A percentile compares a stretch with the other conserved stretches of the same genome.
phyloP scores from a whole-genome alignment of 2,888 invertebrate species.

The Perdita meconis region DNA sequence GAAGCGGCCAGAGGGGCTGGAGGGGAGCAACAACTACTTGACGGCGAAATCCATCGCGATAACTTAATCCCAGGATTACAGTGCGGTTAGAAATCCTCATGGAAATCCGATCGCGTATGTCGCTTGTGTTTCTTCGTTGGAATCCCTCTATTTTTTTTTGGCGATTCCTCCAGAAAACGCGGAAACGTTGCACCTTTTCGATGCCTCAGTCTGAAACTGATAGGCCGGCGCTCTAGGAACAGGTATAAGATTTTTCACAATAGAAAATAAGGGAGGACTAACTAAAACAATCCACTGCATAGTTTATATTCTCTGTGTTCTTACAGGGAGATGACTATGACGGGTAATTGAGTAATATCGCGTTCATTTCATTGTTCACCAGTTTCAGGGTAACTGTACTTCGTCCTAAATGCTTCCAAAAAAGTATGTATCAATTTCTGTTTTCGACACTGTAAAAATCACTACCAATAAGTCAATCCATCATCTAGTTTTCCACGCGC shows the following conservation, averaged over 20 bases:
- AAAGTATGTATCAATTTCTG: too few species aligned
- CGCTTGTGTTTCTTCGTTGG: slow-evolving; percentile 28
- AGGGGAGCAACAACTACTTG: slow-evolving; percentile 72
- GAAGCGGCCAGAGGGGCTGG: slow-evolving; percentile 22
- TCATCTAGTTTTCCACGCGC: background rate
- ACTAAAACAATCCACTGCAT: too few species aligned
- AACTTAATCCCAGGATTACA: slow-evolving; percentile 77
- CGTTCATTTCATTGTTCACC: too few species aligned
- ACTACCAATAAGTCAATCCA: too few species aligned
- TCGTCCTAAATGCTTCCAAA: too few species aligned
- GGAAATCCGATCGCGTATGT: slow-evolving; percentile 72
- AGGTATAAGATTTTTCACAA: slow-evolving; percentile 8
- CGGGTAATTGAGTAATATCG: too few species aligned
- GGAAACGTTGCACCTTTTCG: slow-evolving; percentile 61
- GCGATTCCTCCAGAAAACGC: slow-evolving; percentile 39
- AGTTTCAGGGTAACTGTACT: too few species aligned
- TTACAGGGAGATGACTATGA: too few species aligned
- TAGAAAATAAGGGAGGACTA: background rate
- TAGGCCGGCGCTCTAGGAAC: background rate
- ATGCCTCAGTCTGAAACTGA: slow-evolving; percentile 20
- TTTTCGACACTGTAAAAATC: too few species aligned
- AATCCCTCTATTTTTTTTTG: slow-evolving; percentile 28
- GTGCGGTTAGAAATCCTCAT: slow-evolving; percentile 63
- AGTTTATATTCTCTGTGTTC: too few species aligned
- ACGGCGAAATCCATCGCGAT: slow-evolving; percentile 80